These are phyloP conservation scores for Serrognathus titanus DNA, from an alignment of 2,888 invertebrate genomes.

Conservation along the genomic window DNA sequence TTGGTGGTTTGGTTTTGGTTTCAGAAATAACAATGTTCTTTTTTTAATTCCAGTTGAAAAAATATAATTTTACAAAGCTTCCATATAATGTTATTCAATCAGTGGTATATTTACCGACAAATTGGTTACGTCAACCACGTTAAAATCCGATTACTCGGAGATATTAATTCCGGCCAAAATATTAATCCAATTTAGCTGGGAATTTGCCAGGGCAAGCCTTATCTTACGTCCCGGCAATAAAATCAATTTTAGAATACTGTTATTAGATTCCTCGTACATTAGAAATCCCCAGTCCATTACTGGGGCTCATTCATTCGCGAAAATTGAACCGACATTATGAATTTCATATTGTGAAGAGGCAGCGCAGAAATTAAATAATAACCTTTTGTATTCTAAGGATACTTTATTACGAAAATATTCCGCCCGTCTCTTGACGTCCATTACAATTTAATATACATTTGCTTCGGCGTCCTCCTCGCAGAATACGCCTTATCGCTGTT, in stretches of 20 bases:
- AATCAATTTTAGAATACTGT: constrained; percentile 23
- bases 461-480: too few species aligned
- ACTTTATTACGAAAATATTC: background rate
- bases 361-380: constrained; percentile 5
- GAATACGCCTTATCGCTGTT: too few species aligned
- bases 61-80: too few species aligned
- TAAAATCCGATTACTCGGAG: constrained; percentile 18
- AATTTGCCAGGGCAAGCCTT: constrained; percentile 3
- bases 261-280: constrained; percentile 24
- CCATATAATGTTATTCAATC: too few species aligned
- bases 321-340: constrained; percentile 17
- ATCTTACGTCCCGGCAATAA: constrained; percentile 9
- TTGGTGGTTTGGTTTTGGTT: too few species aligned
- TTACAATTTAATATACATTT: too few species aligned
- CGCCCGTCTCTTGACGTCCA: too few species aligned
- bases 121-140: constrained; percentile 10
- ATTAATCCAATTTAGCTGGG: constrained; percentile 16
- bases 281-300: constrained; percentile 21
- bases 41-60: too few species aligned
- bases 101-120: too few species aligned
- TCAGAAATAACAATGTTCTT: too few species aligned
- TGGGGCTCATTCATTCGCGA: constrained; percentile 19
- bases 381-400: constrained; percentile 1
- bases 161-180: constrained; percentile 17
- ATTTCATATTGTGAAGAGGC: constrained; percentile 2